These are phyloP conservation scores for Athene noctua DNA, from an alignment of 2,113 vertebrate genomes.

Conservation along the genomic window DNA sequence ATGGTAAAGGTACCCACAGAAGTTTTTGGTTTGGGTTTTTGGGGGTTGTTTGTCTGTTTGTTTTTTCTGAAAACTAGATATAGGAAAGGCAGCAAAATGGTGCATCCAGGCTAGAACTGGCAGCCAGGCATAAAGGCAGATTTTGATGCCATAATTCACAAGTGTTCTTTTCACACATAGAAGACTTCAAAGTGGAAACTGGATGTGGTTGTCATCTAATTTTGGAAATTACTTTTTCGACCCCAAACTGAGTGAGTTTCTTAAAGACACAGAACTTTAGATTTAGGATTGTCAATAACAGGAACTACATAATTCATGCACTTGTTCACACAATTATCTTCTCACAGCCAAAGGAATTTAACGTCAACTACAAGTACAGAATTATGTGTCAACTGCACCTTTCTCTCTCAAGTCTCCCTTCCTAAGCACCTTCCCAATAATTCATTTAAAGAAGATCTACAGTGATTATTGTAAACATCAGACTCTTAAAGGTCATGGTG, in stretches of 20 bases:
- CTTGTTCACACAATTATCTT: not conserved
- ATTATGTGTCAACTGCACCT: not conserved
- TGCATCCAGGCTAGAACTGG: not conserved
- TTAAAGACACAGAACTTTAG: not conserved
- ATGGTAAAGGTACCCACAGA: not conserved
- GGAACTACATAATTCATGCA: not conserved
- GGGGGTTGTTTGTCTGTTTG: no score
- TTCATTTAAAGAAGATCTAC: not conserved
- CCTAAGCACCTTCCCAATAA: not conserved
- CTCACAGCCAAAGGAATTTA: not conserved
- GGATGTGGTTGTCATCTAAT: not conserved
- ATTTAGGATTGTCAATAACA: not conserved
- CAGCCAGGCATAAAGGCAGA: not conserved
- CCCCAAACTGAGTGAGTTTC: not conserved
- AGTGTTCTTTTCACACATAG: not conserved
- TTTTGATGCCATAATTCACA: not conserved
- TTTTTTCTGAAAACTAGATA: not conserved
- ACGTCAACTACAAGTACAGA: not conserved
- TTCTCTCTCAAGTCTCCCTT: not conserved
- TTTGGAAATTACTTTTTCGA: not conserved
- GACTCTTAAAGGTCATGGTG: not conserved
- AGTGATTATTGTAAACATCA: not conserved
- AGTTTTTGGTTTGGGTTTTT: not conserved
- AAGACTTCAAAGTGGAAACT: not conserved
- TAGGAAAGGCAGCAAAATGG: not conserved